Evolutionary conservation across 2,888 invertebrate genomes (phyloP).

Genomic region (Steromphala cineraria): DNA sequence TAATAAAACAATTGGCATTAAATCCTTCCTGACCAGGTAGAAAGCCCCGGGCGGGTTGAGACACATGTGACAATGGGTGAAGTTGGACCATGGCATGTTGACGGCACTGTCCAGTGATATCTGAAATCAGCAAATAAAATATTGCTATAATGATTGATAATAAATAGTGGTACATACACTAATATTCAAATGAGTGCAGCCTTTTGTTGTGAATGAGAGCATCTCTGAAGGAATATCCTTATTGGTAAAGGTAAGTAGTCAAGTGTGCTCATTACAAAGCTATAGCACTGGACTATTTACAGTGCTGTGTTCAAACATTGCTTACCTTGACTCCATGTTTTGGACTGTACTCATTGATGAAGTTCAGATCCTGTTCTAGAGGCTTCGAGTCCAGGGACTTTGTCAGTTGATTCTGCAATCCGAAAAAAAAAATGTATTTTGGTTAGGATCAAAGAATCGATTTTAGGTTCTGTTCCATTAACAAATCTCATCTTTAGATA

Average conservation of each 20-base stretch:
- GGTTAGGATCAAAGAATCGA: not conserved
- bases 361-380: slow-evolving; percentile 67
- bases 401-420: slow-evolving; percentile 66
- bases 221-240: too few species aligned
- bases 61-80: slow-evolving; percentile 70
- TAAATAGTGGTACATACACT: too few species aligned
- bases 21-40: slow-evolving; percentile 61
- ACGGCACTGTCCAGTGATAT: slow-evolving; percentile 70
- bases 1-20: too few species aligned
- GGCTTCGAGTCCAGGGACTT: slow-evolving; percentile 64
- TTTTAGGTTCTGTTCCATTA: not conserved
- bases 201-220: too few species aligned
- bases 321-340: slow-evolving; percentile 68
- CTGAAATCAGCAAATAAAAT: too few species aligned
- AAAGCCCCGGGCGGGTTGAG: slow-evolving; percentile 74
- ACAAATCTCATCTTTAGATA: not conserved
- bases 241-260: too few species aligned
- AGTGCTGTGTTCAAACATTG: too few species aligned
- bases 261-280: too few species aligned
- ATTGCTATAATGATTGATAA: too few species aligned
- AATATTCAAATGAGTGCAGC: too few species aligned
- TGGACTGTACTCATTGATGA: slow-evolving; percentile 68
- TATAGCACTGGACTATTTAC: too few species aligned
- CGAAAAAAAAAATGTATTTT: not conserved
- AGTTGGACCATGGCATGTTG: slow-evolving; percentile 73